These are phyloP conservation scores for Drosophila greeni DNA, from an alignment of 2,888 invertebrate genomes.

Conservation along the genomic window DNA sequence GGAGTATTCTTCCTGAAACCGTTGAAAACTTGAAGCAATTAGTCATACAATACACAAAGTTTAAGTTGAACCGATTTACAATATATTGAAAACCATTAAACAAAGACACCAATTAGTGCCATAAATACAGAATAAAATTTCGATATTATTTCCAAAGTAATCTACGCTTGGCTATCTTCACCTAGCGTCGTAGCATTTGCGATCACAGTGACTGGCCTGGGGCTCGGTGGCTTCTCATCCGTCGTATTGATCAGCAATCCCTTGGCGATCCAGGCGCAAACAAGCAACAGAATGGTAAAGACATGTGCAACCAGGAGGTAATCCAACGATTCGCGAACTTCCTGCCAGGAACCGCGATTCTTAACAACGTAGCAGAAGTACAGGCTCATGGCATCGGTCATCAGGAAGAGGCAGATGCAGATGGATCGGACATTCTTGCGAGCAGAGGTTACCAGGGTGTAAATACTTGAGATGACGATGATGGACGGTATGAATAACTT, in stretches of 20 bases:
- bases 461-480: conserved; percentile 80
- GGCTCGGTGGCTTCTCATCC: not conserved
- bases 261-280: conserved; percentile 15
- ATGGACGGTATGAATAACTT: conserved; percentile 92
- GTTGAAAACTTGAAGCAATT: not conserved
- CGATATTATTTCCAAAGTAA: not conserved
- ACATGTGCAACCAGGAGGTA: conserved; percentile 24
- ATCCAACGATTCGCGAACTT: conserved; percentile 85
- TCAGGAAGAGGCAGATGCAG: conserved; percentile 86
- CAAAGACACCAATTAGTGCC: not conserved
- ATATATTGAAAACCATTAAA: not conserved
- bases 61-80: not conserved
- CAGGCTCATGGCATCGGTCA: conserved; percentile 90
- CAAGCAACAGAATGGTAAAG: conserved; percentile 14
- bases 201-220: conserved; percentile 1
- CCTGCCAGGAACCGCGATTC: conserved; percentile 96
- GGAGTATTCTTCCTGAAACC: not conserved
- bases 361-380: conserved; percentile 91
- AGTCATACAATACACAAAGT: not conserved
- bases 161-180: conserved; percentile 21
- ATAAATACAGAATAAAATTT: not conserved
- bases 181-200: not conserved
- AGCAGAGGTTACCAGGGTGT: conserved; percentile 54
- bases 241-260: conserved; percentile 11
- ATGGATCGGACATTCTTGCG: conserved; percentile 78